Evolutionary conservation across 2,888 invertebrate genomes (phyloP).

Genomic region (Nomada fabriciana): DNA sequence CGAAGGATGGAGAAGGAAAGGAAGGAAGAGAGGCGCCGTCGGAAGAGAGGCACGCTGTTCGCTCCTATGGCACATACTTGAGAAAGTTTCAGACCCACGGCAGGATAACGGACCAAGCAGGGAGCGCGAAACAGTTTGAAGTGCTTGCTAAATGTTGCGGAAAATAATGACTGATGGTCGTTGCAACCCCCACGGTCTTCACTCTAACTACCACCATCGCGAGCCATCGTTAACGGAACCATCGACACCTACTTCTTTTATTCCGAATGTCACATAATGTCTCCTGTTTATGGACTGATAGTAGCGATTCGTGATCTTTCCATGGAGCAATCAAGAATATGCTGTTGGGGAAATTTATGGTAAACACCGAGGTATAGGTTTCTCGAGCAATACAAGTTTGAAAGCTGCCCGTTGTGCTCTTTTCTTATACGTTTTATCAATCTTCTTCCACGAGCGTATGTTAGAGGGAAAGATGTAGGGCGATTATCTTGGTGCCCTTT

Average conservation of each 20-base stretch:
- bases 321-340: neutral
- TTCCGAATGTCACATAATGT: slow-evolving; percentile 59
- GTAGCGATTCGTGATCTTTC: neutral
- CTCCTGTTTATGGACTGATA: slow-evolving; percentile 66
- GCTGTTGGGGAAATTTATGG: neutral
- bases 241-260: slow-evolving; percentile 65
- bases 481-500: neutral
- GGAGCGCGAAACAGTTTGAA: slow-evolving; percentile 82
- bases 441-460: neutral
- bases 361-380: neutral
- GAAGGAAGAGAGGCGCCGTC: slow-evolving; percentile 46
- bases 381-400: neutral
- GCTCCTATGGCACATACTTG: slow-evolving; percentile 81
- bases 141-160: slow-evolving; percentile 84
- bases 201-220: slow-evolving; percentile 61
- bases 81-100: slow-evolving; percentile 79
- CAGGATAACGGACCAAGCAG: slow-evolving; percentile 75
- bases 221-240: slow-evolving; percentile 63
- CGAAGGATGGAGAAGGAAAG: slow-evolving; percentile 42
- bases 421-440: neutral
- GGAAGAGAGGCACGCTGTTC: slow-evolving; percentile 66
- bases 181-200: slow-evolving; percentile 64
- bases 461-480: neutral
- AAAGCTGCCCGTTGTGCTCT: neutral
- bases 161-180: slow-evolving; percentile 84